Evolutionary conservation across 2,888 invertebrate species (phyloP).

Genomic region (Spodoptera picta): DNA sequence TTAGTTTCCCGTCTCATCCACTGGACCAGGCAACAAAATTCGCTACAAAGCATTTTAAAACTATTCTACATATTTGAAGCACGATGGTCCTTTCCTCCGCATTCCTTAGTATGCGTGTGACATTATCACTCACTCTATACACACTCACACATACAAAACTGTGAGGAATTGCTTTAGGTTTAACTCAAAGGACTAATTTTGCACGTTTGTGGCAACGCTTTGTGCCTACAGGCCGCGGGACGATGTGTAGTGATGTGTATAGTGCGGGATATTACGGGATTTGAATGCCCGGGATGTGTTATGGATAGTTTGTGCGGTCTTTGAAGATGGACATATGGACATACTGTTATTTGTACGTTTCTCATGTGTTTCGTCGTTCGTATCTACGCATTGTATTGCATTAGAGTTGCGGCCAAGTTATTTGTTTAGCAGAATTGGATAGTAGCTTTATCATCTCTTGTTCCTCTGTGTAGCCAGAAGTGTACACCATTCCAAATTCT

Average conservation of each 20-base stretch:
- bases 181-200: conserved; percentile 55
- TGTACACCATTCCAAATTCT: no score
- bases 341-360: conserved; percentile 18
- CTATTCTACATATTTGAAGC: conserved; percentile 4
- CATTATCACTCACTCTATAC: conserved; percentile 37
- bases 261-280: conserved; percentile 26
- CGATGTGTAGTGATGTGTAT: conserved; percentile 31
- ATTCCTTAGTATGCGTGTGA: conserved; percentile 31
- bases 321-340: conserved; percentile 22
- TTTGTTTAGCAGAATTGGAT: no score
- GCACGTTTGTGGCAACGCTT: conserved; percentile 49
- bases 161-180: conserved; percentile 49
- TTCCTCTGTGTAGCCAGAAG: no score
- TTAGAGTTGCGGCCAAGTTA: no score
- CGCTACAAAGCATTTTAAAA: conserved; percentile 9
- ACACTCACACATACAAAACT: conserved; percentile 34
- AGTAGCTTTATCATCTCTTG: no score
- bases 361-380: not conserved
- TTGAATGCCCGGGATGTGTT: conserved; percentile 23
- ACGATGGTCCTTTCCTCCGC: conserved; percentile 28
- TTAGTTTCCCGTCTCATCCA: no score
- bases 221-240: conserved; percentile 38
- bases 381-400: not conserved
- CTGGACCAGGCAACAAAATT: not conserved
- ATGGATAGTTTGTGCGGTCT: conserved; percentile 9